phyloP scores from a whole-genome alignment of 2,888 invertebrate species.

The Rhingia campestris region DNA sequence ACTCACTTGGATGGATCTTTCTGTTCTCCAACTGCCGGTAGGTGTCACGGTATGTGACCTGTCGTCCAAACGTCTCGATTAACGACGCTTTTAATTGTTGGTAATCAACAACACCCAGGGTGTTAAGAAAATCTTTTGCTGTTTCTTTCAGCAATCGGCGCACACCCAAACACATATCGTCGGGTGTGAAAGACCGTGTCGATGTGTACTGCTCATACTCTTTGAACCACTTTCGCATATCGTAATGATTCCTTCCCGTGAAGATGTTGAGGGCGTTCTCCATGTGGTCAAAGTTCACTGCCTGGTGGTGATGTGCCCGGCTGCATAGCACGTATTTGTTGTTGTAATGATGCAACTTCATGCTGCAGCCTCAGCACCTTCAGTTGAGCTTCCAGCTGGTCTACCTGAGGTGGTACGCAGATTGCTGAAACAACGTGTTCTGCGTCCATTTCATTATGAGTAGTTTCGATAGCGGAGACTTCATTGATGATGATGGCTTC shows the following conservation, averaged over 20 bases:
- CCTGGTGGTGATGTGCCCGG: neutral
- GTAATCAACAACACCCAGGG: conserved; percentile 16
- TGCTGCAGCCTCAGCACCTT: too few species aligned
- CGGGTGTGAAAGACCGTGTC: conserved; percentile 5
- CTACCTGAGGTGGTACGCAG: too few species aligned
- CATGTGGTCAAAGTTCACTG: neutral
- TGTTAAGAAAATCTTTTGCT: neutral
- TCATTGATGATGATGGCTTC: too few species aligned
- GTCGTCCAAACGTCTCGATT: conserved; percentile 19
- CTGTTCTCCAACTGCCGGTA: conserved; percentile 17
- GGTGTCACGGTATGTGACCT: conserved; percentile 13
- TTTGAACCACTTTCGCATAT: conserved; percentile 15
- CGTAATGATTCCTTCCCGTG: neutral
- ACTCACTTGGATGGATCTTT: conserved; percentile 7
- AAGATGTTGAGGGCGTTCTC: neutral
- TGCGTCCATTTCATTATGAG: too few species aligned
- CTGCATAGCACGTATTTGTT: neutral
- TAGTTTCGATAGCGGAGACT: too few species aligned
- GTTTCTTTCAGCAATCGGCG: conserved; percentile 14
- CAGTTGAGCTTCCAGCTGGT: too few species aligned
- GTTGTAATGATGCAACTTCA: conserved; percentile 3
- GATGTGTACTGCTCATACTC: conserved; percentile 20
- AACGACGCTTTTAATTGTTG: conserved; percentile 4
- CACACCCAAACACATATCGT: conserved; percentile 18
- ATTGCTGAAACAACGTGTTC: too few species aligned